Percentiles rank a stretch among this genome's conserved stretches.
Evolutionary conservation across 2,888 invertebrate species (phyloP).

Genomic region (Bimastos eiseni): DNA sequence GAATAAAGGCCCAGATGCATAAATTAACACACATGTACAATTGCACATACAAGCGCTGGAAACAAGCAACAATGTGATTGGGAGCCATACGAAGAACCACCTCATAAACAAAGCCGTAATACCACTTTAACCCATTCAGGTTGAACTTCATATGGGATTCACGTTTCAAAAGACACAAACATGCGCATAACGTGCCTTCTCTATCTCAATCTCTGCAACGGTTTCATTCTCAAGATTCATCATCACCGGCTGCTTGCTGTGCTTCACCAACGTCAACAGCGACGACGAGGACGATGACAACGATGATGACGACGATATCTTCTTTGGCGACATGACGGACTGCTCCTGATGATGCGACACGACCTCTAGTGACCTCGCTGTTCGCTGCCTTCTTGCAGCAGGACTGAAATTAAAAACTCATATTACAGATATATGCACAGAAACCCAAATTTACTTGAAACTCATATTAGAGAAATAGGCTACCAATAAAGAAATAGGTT

Average conservation of each 20-base stretch:
- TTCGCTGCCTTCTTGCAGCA: conserved; percentile 1
- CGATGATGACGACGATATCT: not conserved
- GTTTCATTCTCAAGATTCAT: not conserved
- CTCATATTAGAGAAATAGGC: not conserved
- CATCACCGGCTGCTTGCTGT: not conserved
- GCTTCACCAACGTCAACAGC: not conserved
- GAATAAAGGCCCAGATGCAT: no score
- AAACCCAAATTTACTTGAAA: not conserved
- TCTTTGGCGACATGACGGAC: not conserved
- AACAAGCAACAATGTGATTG: no score
- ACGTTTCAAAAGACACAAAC: not conserved
- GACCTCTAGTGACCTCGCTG: not conserved
- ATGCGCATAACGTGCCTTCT: not conserved
- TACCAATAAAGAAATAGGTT: no score
- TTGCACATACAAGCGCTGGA: no score
- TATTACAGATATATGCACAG: not conserved
- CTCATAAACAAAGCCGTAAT: no score
- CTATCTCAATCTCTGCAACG: not conserved
- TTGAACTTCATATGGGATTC: no score
- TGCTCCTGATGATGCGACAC: conserved; percentile 25
- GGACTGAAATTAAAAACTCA: not conserved
- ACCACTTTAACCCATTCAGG: no score
- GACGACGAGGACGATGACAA: conserved; percentile 19
- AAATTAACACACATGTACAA: no score
- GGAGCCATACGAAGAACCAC: no score